A percentile compares a stretch with the other conserved stretches of the same genome.
phyloP scores from a whole-genome alignment of 2,113 vertebrate genomes.

The Coregonus clupeaformis region DNA sequence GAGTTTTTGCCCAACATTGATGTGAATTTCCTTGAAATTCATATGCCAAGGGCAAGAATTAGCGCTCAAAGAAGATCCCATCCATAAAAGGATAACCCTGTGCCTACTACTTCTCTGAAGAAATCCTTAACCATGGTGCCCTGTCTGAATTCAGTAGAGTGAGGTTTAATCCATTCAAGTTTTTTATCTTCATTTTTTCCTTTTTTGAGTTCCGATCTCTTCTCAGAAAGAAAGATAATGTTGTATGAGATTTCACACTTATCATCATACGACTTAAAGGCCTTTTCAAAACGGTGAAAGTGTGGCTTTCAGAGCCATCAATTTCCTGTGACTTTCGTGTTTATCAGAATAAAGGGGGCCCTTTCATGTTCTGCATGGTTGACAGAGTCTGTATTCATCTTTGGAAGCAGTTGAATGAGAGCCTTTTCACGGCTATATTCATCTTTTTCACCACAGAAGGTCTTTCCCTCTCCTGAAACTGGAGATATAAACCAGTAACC shows the following conservation, averaged over 20 bases:
- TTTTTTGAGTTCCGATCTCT: too few relatives aligned
- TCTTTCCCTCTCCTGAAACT: background rate
- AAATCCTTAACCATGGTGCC: background rate
- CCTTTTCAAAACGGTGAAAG: slow-evolving; percentile 15
- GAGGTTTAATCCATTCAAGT: too few relatives aligned
- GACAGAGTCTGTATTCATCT: slow-evolving; percentile 45
- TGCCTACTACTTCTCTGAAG: background rate
- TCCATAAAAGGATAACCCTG: background rate
- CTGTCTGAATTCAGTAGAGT: background rate
- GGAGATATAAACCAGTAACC: background rate
- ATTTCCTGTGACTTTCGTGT: slow-evolving; percentile 21
- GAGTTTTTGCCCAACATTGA: background rate
- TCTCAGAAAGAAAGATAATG: too few relatives aligned
- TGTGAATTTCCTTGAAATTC: background rate
- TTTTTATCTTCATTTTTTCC: too few relatives aligned
- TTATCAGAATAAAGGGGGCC: slow-evolving; percentile 47
- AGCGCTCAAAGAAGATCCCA: background rate
- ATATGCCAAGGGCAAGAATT: background rate
- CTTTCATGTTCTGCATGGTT: slow-evolving; percentile 48
- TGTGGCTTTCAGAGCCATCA: slow-evolving; percentile 18
- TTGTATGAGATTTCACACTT: slow-evolving; percentile 41
- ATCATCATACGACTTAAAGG: slow-evolving; percentile 17
- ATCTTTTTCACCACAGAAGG: slow-evolving; percentile 14
- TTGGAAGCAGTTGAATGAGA: slow-evolving; percentile 25
- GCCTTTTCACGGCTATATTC: slow-evolving; percentile 27